Conservation (phyloP, 2,797 vertebrate genomes). For the Chromobotia macracanthus region DNA sequence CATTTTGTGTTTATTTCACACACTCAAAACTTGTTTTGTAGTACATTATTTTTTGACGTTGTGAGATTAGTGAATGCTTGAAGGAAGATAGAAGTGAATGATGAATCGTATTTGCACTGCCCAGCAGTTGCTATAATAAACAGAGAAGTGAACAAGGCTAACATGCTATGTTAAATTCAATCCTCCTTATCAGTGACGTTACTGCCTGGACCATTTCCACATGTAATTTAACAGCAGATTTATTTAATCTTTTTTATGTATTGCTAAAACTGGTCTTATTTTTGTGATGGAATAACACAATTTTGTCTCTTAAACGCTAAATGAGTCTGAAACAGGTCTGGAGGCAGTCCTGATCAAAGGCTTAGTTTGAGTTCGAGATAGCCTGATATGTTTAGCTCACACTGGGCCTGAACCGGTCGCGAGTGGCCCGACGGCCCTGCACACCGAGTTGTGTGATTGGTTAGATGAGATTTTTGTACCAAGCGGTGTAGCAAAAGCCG, state of each 20-base stretch:
- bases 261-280: constrained; percentile 71
- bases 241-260: constrained; percentile 70
- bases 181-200: constrained; percentile 29
- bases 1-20: constrained; percentile 39
- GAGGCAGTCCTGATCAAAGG: background rate
- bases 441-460: constrained; percentile 45
- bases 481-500: constrained; percentile 46
- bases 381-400: constrained; percentile 25
- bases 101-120: constrained; percentile 24
- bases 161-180: constrained; percentile 19
- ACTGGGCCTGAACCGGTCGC: constrained; percentile 19
- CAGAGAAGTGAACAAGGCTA: background rate
- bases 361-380: background rate
- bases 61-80: constrained; percentile 53
- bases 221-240: constrained; percentile 63
- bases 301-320: constrained; percentile 26
- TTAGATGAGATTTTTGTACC: constrained; percentile 57
- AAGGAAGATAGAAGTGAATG: constrained; percentile 33
- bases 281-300: constrained; percentile 42
- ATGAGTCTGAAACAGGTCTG: constrained; percentile 15
- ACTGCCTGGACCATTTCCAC: constrained; percentile 39
- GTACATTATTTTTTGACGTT: constrained; percentile 45
- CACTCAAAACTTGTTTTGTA: constrained; percentile 28
- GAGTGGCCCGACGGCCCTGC: constrained; percentile 24
- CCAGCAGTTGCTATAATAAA: constrained; percentile 27